These are phyloP conservation scores for Brachypterus glaber DNA, from an alignment of 2,888 invertebrate genomes.

Conservation along the genomic window DNA sequence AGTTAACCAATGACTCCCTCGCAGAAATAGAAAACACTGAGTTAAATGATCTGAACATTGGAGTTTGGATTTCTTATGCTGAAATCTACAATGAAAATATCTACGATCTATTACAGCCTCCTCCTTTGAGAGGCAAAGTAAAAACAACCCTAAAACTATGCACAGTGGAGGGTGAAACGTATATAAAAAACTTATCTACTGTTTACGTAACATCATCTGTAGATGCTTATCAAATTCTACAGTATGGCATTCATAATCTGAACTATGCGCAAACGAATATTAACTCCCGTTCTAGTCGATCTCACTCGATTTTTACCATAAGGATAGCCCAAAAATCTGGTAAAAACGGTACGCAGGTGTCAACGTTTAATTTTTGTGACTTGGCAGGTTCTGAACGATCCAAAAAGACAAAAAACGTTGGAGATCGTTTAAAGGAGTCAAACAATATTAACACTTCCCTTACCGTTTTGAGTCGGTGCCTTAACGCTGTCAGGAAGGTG, in stretches of 20 bases:
- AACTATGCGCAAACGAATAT: constrained; percentile 68
- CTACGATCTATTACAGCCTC: constrained; percentile 58
- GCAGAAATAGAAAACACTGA: constrained; percentile 22
- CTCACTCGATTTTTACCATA: constrained; percentile 82
- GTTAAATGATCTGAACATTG: constrained; percentile 29
- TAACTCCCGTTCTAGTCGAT: constrained; percentile 74
- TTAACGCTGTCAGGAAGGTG: constrained; percentile 48
- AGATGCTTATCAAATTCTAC: constrained; percentile 72
- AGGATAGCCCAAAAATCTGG: constrained; percentile 51
- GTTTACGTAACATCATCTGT: constrained; percentile 46
- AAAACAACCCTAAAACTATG: neutral
- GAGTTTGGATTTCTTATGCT: constrained; percentile 76
- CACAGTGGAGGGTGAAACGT: constrained; percentile 44
- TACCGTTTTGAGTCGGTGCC: constrained; percentile 73
- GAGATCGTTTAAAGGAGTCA: constrained; percentile 70
- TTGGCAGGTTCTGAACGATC: constrained; percentile 82
- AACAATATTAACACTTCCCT: constrained; percentile 84
- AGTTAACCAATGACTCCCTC: constrained; percentile 24
- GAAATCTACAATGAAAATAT: constrained; percentile 88
- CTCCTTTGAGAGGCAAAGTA: neutral
- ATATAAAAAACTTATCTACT: constrained; percentile 46
- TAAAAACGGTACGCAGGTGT: constrained; percentile 26
- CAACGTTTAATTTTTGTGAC: constrained; percentile 73
- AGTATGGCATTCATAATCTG: constrained; percentile 66
- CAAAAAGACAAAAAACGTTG: constrained; percentile 62